Conservation (phyloP, 2,888 invertebrate genomes). For the Plagodis pulveraria region DNA sequence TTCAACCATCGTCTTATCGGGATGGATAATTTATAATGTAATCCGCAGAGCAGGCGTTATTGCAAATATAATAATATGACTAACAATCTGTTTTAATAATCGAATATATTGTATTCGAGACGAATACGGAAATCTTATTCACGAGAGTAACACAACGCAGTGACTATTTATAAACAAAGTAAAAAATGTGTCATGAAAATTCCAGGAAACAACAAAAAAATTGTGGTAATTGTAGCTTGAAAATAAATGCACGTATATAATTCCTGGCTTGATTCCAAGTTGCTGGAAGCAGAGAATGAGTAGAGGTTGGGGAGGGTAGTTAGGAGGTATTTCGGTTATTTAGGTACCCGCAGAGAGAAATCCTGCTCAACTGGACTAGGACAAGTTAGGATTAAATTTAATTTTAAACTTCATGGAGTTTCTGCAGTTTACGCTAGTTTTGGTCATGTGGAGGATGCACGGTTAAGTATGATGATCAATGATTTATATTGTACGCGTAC, state of each 20-base stretch:
- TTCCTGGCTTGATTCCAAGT: slow-evolving; percentile 17
- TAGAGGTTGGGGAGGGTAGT: neutral
- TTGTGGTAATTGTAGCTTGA: slow-evolving; percentile 1
- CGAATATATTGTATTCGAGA: too few relatives aligned
- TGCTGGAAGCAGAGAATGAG: slow-evolving; percentile 3
- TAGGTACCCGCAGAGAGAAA: slow-evolving; percentile 25
- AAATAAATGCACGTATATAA: slow-evolving; percentile 22
- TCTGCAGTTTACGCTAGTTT: neutral
- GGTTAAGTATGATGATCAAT: too few relatives aligned
- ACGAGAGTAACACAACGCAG: too few relatives aligned
- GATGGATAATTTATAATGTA: too few relatives aligned
- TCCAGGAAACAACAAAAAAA: neutral
- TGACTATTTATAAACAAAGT: neutral
- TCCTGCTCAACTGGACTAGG: slow-evolving; percentile 15
- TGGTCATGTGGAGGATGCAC: neutral
- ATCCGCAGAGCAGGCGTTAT: too few relatives aligned
- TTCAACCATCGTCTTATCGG: too few relatives aligned
- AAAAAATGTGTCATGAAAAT: neutral
- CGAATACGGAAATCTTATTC: too few relatives aligned
- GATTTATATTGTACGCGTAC: too few relatives aligned
- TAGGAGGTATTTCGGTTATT: slow-evolving; percentile 18
- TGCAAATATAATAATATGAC: too few relatives aligned
- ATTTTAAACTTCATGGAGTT: slow-evolving; percentile 17
- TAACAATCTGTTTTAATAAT: too few relatives aligned
- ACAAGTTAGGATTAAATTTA: slow-evolving; percentile 22